Conservation (phyloP, 2,888 invertebrate species). For the Resseliella maxima region DNA sequence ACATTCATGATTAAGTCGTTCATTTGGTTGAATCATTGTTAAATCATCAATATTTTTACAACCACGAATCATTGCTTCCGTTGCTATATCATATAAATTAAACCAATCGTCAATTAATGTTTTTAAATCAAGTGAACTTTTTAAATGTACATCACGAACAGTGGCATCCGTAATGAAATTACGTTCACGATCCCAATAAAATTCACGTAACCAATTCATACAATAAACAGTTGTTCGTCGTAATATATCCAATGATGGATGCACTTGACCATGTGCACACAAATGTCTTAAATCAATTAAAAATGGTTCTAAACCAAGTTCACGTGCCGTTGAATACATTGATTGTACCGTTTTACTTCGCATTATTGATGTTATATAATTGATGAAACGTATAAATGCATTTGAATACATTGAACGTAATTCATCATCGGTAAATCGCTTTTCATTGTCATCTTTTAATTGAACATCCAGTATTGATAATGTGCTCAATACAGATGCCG, state of each 20-base stretch:
- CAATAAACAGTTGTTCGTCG: slow-evolving; percentile 64
- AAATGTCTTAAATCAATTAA: slow-evolving; percentile 66
- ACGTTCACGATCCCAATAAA: slow-evolving; percentile 64
- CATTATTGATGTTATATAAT: slow-evolving; percentile 67
- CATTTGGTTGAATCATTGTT: neutral
- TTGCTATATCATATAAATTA: slow-evolving; percentile 63
- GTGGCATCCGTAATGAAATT: slow-evolving; percentile 63
- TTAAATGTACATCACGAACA: slow-evolving; percentile 62
- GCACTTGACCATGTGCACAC: slow-evolving; percentile 66
- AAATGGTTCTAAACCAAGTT: slow-evolving; percentile 65
- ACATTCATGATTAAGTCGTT: neutral
- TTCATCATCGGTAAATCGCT: slow-evolving; percentile 58
- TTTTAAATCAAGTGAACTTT: slow-evolving; percentile 62
- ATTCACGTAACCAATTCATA: slow-evolving; percentile 65
- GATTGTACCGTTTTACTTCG: slow-evolving; percentile 62
- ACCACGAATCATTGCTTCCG: slow-evolving; percentile 61
- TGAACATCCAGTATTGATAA: slow-evolving; percentile 64
- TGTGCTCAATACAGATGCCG: slow-evolving; percentile 66
- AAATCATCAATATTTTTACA: slow-evolving; percentile 59
- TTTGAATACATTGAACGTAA: slow-evolving; percentile 64
- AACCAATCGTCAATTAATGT: slow-evolving; percentile 61
- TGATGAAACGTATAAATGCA: slow-evolving; percentile 65
- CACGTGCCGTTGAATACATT: slow-evolving; percentile 66
- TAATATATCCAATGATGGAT: slow-evolving; percentile 64
- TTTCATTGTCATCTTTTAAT: slow-evolving; percentile 62